Percentiles rank a stretch among this genome's conserved stretches.
These are phyloP conservation scores for Polyploca ridens DNA, from an alignment of 2,888 invertebrate genomes.

Conservation along the genomic window DNA sequence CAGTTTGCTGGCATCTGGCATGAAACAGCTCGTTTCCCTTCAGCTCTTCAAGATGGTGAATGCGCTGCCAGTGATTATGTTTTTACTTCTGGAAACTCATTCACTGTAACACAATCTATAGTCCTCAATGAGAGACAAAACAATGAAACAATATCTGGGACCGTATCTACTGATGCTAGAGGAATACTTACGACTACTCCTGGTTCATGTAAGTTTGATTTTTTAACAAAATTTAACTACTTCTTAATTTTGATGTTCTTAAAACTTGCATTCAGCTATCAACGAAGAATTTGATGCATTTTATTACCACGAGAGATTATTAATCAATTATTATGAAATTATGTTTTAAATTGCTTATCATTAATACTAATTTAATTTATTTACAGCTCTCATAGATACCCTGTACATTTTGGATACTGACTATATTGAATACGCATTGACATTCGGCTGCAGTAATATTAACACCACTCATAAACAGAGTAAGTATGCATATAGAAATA, in stretches of 20 bases:
- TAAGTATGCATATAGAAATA: slow-evolving; percentile 32
- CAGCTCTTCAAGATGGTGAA: slow-evolving; percentile 61
- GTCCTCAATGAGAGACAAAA: slow-evolving; percentile 51
- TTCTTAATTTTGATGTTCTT: no score
- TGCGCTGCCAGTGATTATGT: slow-evolving; percentile 49
- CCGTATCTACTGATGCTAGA: slow-evolving; percentile 40
- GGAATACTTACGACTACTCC: slow-evolving; percentile 53
- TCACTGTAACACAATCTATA: slow-evolving; percentile 48
- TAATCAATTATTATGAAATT: no score
- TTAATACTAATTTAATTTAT: slow-evolving; percentile 12
- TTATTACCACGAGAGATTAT: no score
- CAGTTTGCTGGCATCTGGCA: slow-evolving; percentile 73
- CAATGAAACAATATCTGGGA: slow-evolving; percentile 39
- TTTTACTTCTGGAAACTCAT: slow-evolving; percentile 27
- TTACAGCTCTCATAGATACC: slow-evolving; percentile 59
- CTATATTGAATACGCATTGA: slow-evolving; percentile 85
- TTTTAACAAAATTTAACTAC: background rate
- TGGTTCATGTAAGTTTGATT: slow-evolving; percentile 39
- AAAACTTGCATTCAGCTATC: no score
- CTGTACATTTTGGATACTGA: slow-evolving; percentile 87
- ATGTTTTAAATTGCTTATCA: no score
- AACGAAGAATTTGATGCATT: no score
- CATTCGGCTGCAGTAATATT: slow-evolving; percentile 84
- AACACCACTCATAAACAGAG: slow-evolving; percentile 56
- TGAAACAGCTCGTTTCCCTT: slow-evolving; percentile 69